phyloP scores from a whole-genome alignment of 2,113 vertebrate species.

The Rutilus rutilus region DNA sequence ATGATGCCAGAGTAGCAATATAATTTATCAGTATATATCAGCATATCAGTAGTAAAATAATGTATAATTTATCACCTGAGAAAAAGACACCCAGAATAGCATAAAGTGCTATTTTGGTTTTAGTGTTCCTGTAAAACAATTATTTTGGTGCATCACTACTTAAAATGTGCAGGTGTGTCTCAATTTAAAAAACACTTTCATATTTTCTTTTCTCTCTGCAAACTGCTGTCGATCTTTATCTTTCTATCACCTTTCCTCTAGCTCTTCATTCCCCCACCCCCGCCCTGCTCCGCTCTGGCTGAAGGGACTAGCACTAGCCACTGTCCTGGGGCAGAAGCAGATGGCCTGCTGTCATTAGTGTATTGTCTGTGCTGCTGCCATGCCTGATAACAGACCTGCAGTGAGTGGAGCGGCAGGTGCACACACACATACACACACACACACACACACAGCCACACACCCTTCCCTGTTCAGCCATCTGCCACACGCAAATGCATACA shows the following conservation, averaged over 20 bases:
- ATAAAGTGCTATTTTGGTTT: neutral
- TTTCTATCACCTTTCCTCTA: neutral
- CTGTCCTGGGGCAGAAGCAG: constrained; percentile 52
- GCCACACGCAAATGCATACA: constrained; percentile 29
- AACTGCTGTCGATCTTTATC: neutral
- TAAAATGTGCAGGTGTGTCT: neutral
- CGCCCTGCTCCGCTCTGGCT: neutral
- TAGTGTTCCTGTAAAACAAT: neutral
- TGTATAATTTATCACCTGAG: neutral
- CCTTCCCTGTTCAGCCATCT: constrained; percentile 46
- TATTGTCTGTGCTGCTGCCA: constrained; percentile 56
- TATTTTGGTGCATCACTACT: neutral
- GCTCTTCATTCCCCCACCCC: neutral
- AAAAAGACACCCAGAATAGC: neutral
- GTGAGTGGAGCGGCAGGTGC: constrained; percentile 53
- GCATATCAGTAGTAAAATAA: too few species aligned
- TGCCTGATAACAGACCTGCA: constrained; percentile 47
- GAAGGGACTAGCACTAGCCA: constrained; percentile 29
- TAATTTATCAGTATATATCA: too few species aligned
- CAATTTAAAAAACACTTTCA: neutral
- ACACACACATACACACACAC: constrained; percentile 7
- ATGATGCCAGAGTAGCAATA: too few species aligned
- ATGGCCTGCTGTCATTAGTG: constrained; percentile 57
- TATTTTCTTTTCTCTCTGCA: neutral
- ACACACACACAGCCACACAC: neutral